Conservation (phyloP, 2,113 vertebrate species). For the sheep (Ovis aries) region DNA sequence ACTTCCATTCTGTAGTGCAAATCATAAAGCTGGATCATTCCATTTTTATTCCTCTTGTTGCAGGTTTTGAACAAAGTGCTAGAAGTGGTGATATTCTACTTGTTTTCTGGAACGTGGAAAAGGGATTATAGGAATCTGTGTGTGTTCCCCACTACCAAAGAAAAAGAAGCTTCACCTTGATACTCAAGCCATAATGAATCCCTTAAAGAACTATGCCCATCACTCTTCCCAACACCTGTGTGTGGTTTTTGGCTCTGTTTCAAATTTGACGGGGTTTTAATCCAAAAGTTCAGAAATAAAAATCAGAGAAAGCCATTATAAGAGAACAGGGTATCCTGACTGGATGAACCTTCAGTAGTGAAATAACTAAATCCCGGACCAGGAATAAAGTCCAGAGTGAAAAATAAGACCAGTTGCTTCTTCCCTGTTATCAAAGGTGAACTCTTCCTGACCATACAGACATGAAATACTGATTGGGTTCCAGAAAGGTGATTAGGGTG, state of each 20-base stretch:
- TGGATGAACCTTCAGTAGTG: background rate
- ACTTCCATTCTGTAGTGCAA: constrained; percentile 29
- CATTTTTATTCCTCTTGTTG: constrained; percentile 52
- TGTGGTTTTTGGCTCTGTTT: background rate
- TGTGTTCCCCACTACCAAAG: background rate
- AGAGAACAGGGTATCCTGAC: background rate
- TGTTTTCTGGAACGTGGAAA: background rate
- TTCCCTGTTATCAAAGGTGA: background rate
- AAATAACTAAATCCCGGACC: background rate
- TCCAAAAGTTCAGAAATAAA: background rate
- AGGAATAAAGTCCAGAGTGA: background rate
- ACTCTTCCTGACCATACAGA: background rate
- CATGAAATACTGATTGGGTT: background rate
- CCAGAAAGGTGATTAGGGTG: background rate
- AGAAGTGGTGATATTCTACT: background rate
- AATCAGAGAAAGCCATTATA: background rate
- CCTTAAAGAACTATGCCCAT: constrained; percentile 18
- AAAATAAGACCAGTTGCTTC: background rate
- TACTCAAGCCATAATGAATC: background rate
- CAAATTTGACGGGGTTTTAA: background rate
- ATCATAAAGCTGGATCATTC: constrained; percentile 20
- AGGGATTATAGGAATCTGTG: background rate
- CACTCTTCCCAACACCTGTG: background rate
- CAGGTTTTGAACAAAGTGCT: constrained; percentile 40
- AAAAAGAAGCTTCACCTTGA: background rate